These are phyloP conservation scores for Drosophila subobscura DNA, from an alignment of 1,140 invertebrate species.

Conservation along the genomic window DNA sequence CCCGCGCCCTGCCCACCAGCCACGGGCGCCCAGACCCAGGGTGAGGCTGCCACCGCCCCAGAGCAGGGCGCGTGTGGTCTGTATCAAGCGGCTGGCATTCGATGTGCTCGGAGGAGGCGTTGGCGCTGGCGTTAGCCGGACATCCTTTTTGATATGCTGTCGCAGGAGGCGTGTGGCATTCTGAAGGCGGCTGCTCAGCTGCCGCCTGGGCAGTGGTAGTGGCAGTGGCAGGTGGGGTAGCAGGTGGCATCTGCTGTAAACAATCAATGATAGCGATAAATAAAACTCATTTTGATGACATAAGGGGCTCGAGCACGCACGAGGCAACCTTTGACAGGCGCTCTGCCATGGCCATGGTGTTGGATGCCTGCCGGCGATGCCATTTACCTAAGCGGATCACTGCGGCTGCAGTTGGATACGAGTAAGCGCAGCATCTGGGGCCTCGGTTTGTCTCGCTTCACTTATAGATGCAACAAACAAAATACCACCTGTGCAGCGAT, in stretches of 20 bases:
- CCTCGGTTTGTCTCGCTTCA: slow-evolving; percentile 34
- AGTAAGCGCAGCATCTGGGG: slow-evolving; percentile 72
- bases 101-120: slow-evolving; percentile 3
- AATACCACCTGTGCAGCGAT: too few relatives aligned
- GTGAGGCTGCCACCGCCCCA: slow-evolving; percentile 62
- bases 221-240: slow-evolving; percentile 62
- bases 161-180: slow-evolving; percentile 66
- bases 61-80: slow-evolving; percentile 50
- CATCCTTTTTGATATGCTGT: slow-evolving; percentile 30
- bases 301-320: slow-evolving; percentile 33
- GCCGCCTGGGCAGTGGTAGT: slow-evolving; percentile 24
- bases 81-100: slow-evolving; percentile 32
- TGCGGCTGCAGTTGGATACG: slow-evolving; percentile 59
- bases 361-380: background rate
- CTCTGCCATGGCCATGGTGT: too few relatives aligned
- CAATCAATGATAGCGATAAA: background rate
- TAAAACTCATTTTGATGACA: slow-evolving; percentile 54
- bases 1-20: slow-evolving; percentile 34
- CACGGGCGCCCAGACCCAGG: slow-evolving; percentile 55
- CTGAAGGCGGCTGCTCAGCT: slow-evolving; percentile 38
- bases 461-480: slow-evolving; percentile 31
- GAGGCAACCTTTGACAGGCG: too few relatives aligned
- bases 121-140: background rate
- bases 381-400: slow-evolving; percentile 58
- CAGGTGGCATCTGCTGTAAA: slow-evolving; percentile 55